Percentiles rank a stretch among this genome's conserved stretches.
Conservation (phyloP, 2,888 invertebrate genomes). For the Autographa pulchrina region DNA sequence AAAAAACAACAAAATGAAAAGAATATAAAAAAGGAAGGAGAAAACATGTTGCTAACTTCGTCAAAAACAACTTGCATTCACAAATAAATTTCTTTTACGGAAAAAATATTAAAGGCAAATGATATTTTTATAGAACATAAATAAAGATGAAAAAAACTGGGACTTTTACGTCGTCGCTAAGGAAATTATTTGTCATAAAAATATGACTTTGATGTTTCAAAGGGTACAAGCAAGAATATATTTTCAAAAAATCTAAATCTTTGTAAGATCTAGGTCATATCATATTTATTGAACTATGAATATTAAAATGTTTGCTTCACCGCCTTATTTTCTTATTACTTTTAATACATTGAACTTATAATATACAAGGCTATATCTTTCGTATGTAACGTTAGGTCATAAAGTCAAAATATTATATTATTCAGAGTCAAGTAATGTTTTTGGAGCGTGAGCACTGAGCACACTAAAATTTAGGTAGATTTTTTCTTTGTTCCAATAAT, state of each 20-base stretch:
- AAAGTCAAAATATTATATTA: background rate
- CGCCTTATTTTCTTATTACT: background rate
- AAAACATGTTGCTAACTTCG: slow-evolving; percentile 22
- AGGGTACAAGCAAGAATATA: slow-evolving; percentile 23
- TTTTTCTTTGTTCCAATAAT: too few relatives aligned
- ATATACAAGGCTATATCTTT: background rate
- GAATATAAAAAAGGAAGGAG: slow-evolving; percentile 19
- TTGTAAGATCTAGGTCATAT: background rate
- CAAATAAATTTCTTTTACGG: slow-evolving; percentile 35
- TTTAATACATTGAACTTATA: background rate
- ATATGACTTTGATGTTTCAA: slow-evolving; percentile 54
- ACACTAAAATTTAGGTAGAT: too few relatives aligned
- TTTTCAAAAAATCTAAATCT: background rate
- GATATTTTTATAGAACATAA: slow-evolving; percentile 55
- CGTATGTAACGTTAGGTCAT: background rate
- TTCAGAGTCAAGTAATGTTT: too few relatives aligned
- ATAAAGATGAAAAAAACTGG: slow-evolving; percentile 47
- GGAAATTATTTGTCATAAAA: slow-evolving; percentile 60
- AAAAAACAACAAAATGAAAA: slow-evolving; percentile 19
- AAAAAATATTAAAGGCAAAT: slow-evolving; percentile 45
- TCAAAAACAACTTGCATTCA: slow-evolving; percentile 40
- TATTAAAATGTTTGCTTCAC: background rate
- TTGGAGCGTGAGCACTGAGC: too few relatives aligned
- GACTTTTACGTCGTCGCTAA: slow-evolving; percentile 40
- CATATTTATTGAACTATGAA: slow-evolving; percentile 10